Percentiles rank a stretch among this genome's conserved stretches.
Evolutionary conservation across 2,113 vertebrate species (phyloP).

Genomic region (Oxyura jamaicensis): DNA sequence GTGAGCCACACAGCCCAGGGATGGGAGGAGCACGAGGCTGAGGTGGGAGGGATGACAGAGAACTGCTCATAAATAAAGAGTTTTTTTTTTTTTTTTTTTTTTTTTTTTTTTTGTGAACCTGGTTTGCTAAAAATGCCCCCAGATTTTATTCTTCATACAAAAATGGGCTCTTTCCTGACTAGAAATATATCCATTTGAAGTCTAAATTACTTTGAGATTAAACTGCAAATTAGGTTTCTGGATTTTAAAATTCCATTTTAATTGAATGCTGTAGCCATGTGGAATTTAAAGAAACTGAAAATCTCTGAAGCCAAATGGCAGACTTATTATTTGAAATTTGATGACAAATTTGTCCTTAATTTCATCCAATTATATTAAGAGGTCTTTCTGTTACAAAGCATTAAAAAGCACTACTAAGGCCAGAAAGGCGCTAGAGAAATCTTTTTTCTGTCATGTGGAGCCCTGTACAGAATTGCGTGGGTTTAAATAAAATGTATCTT

Average conservation of each 20-base stretch:
- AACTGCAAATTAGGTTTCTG: background rate
- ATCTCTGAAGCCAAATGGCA: slow-evolving; percentile 24
- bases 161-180: background rate
- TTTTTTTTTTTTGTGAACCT: background rate
- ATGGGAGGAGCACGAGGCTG: background rate
- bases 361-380: slow-evolving; percentile 30
- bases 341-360: slow-evolving; percentile 20
- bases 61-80: background rate
- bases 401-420: slow-evolving; percentile 18
- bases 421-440: slow-evolving; percentile 15
- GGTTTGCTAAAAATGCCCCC: background rate
- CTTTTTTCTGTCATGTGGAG: slow-evolving; percentile 10
- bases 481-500: slow-evolving; percentile 58
- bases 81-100: background rate
- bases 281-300: background rate
- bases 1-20: background rate
- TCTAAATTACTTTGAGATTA: background rate
- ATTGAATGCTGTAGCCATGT: background rate
- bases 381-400: slow-evolving; percentile 23
- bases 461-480: slow-evolving; percentile 43
- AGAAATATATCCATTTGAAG: slow-evolving; percentile 14
- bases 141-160: slow-evolving; percentile 1
- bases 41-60: background rate
- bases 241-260: slow-evolving; percentile 12
- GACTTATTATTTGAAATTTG: slow-evolving; percentile 32